Evolutionary conservation across 2,797 vertebrate species (phyloP).

Genomic region (Sebastes trivittatus): DNA sequence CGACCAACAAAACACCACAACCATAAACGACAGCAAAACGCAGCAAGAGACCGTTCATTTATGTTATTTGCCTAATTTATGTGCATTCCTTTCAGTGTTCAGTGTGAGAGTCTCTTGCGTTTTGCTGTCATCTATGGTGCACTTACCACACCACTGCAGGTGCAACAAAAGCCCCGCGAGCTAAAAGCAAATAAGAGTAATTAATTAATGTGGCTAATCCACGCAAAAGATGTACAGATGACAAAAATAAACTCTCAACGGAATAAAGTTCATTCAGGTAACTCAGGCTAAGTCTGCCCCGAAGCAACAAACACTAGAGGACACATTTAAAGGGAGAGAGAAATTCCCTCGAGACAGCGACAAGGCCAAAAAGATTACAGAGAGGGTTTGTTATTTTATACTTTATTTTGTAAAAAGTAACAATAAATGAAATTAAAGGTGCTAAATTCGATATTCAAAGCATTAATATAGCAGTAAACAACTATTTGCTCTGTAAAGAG

Average conservation of each 20-base stretch:
- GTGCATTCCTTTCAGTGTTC: background rate
- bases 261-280: background rate
- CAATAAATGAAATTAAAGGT: too few relatives aligned
- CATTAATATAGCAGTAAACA: too few relatives aligned
- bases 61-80: background rate
- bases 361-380: background rate
- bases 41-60: background rate
- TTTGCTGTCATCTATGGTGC: too few relatives aligned
- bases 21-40: background rate
- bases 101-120: too few relatives aligned
- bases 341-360: background rate
- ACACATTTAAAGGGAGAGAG: background rate
- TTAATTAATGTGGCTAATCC: background rate
- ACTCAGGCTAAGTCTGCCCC: background rate
- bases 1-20: background rate
- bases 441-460: too few relatives aligned
- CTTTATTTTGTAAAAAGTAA: background rate
- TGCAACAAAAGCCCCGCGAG: background rate
- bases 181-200: background rate
- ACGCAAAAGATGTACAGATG: background rate
- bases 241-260: background rate
- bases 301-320: background rate
- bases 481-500: too few relatives aligned
- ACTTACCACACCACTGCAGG: accelerated
- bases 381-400: background rate